Base-by-base conservation (phyloP, 2,797 vertebrate genomes). In the Calcarius lapponicus region DNA sequence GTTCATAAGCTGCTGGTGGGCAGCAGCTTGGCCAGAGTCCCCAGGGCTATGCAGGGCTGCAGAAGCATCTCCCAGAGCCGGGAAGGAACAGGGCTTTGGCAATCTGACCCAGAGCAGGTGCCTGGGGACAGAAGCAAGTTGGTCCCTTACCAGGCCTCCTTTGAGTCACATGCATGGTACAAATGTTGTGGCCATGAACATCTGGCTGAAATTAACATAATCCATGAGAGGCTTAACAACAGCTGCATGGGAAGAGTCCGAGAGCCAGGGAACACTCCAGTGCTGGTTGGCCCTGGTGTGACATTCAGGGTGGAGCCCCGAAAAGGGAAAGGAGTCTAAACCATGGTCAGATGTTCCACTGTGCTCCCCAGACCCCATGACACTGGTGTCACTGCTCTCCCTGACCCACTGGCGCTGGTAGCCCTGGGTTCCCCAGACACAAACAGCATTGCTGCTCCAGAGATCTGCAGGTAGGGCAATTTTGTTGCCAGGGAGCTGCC, bases 201-300 rank as follows among this genome's bases (percentile, higher is more conserved):
- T 92, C 91, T 91, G 89, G 45, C 38, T 93, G 45, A 48, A 45
- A 81, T 93, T 50, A 87, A 50, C 45, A 45, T 11, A 65, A 83
- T 56, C 54, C 74, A 19, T 5, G 54, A 74, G 50, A 88, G 26
- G 70, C 70, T 51, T 5, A 71, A 29, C 73, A 83, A 56, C 93
- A 84, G 89, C 91, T 92, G 91, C 66, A 11, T 3, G 11, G 86
- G 32, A 65, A 73, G 48, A 29, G 70, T 64, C 64, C 0, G 0
- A 74, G 47, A 72, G 62, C 6, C 69, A 88, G 71, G 66, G 72
- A 93, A 93, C 88, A 86, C 92, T 90, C 86, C 88, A 86, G 51
- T n/a, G 91, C 89, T 81, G 78, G 80, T 29, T 62, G 47, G 80
- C 73, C 34, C 57, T 69, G 36, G 40, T 7, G 17, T 3, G 22